A percentile compares a stretch with the other conserved stretches of the same genome.
These are phyloP conservation scores for Dendrophyllia cribrosa DNA, from an alignment of 64 coral and sea anemone species.

Conservation along the genomic window DNA sequence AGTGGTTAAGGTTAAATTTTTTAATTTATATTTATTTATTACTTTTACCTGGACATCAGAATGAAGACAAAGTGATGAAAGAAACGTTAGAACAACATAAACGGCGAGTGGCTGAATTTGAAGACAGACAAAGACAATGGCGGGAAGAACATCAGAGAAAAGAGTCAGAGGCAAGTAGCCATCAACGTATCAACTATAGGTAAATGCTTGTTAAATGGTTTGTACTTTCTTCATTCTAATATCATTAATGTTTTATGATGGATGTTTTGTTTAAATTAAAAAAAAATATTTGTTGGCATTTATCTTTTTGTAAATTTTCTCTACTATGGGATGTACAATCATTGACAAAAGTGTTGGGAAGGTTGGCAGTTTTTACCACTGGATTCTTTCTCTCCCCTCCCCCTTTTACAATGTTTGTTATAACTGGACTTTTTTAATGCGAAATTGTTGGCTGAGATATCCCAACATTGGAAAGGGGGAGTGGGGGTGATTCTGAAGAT, in stretches of 20 bases:
- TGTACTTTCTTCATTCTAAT: conserved; percentile 26
- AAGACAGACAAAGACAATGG: conserved; percentile 93
- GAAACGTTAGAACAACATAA: conserved; percentile 95
- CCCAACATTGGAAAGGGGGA: too few relatives aligned
- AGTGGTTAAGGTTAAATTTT: too few relatives aligned
- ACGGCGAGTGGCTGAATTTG: conserved; percentile 94
- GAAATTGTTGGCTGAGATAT: too few relatives aligned
- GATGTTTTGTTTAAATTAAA: neutral
- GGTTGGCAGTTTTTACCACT: too few relatives aligned
- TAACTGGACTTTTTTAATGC: too few relatives aligned
- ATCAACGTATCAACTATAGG: conserved; percentile 95
- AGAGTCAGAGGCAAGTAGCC: conserved; percentile 98
- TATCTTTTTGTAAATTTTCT: too few relatives aligned
- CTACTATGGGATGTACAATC: too few relatives aligned
- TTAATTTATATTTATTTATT: neutral
- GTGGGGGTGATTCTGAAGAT: too few relatives aligned
- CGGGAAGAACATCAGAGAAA: conserved; percentile 94
- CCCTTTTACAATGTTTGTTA: too few relatives aligned
- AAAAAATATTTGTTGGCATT: too few relatives aligned
- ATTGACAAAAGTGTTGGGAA: too few relatives aligned
- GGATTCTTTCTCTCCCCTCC: too few relatives aligned
- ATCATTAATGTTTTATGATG: neutral
- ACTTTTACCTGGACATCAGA: conserved; percentile 1
- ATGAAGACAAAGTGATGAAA: conserved; percentile 92
- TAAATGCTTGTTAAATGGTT: conserved; percentile 70